Base-by-base conservation (phyloP, 2,888 invertebrate species). In the Polyommatus iphigenia region DNA sequence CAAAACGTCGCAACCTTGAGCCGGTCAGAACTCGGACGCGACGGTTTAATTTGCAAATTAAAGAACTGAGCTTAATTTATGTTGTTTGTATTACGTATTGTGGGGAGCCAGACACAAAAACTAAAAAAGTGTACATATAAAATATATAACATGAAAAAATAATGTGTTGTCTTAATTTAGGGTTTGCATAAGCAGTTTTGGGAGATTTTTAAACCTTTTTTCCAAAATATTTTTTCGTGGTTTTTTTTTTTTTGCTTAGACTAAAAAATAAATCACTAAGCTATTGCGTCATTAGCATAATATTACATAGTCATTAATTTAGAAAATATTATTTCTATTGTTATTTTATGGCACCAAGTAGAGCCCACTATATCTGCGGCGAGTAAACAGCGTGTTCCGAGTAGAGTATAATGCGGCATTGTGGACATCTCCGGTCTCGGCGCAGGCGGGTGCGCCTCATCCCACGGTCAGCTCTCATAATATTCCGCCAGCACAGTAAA, bases 331-430 rank as follows among this genome's bases (percentile, higher is more conserved):
- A 32, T 32, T 46, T 15, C 20, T 20, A 59, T 8, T 8, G 2
- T 1, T 18, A 57, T 7, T 20, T 59, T 59, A n/a, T 59, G 8
- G 80, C 6, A 8, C 54, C 20, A 80, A 83, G 83, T 81, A 79
- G 83, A 82, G 76, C 36, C 7, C 18, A 50, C 18, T 76, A 18
- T 79, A 79, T 82, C 80, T 79, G 81, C 75, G 75, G 77, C 54
- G 77, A 80, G 84, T 83, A 84, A 86, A 85, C 86, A 85, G 72
- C 50, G n/a, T 73, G 78, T 87, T 86, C 87, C 80, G 78, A 81
- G 86, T 85, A 87, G 76, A 78, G 78, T 80, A 86, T 84, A 87
- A 86, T 86, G 83, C 79, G 71, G 82, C 85, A 86, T 87, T 87
- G 87, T 87, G 80, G 77, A 79, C 78, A 82, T 83, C 83, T 83